Evolutionary conservation across 2,797 vertebrate species (phyloP), one percentile per base, ranked within the genome.

Genomic region (Gymnothorax reevesii): DNA sequence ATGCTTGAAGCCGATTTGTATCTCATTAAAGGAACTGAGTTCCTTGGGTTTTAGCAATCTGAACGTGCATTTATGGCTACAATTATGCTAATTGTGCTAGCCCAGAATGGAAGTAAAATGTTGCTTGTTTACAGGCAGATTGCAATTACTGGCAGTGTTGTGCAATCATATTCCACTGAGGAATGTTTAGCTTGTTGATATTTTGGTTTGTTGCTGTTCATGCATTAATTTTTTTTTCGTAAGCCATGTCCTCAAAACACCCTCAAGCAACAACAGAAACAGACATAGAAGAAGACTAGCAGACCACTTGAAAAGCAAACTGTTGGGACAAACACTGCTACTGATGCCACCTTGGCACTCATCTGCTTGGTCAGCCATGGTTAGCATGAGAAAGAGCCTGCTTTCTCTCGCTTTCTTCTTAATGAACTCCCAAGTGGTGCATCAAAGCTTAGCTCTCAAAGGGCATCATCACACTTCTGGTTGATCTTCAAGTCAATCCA

Each of bases 91-190:
- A 73, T 73, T 25, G 69, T 33, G 0, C 69, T 73, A 33, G 69
- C 69, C 69, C 33, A 17, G 69, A 73, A 73, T 73, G 25, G n/a
- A 73, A 73, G 69, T 33, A 33, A 73, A 73, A 73, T 73, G 27
- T 73, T 33, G 27, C 27, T 73, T 73, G n/a, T 73, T 73, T 73
- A 73, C 69, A 73, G 25, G 10, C 27, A 73, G 69, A 27, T 73
- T 73, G 69, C 69, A 73, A 73, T 73, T 73, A 73, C 69, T 27
- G 69, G 69, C 69, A 73, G 69, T 33, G 25, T 13, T 73, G 27
- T 73, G 25, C 69, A 73, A 33, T 73, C 25, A 73, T 73, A 73
- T 73, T 73, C 25, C 69, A 73, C 25, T 73, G 69, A 73, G 69
- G 69, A 73, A 73, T 33, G 69, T 73, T 73, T 73, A 33, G 27